Conservation (phyloP, 2,888 invertebrate species). For the Apamea anceps region DNA sequence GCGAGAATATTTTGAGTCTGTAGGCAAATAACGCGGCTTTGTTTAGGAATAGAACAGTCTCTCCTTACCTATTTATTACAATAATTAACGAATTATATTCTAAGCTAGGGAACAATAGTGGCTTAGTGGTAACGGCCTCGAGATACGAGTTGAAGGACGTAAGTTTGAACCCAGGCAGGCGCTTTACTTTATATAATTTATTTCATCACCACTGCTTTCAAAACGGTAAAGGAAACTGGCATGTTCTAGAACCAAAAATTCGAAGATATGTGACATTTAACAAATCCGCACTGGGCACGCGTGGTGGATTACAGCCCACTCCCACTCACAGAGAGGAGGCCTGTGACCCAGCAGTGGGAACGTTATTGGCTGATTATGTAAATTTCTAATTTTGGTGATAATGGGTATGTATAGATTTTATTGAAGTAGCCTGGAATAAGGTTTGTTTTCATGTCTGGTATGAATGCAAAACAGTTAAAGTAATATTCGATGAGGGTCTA, state of each 20-base stretch:
- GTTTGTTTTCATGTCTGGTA: neutral
- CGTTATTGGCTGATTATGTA: neutral
- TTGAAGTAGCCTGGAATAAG: neutral
- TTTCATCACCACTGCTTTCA: neutral
- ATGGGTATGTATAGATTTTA: neutral
- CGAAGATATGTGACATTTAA: neutral
- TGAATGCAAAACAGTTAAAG: neutral
- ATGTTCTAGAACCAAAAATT: neutral
- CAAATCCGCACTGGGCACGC: neutral
- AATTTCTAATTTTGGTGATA: neutral
- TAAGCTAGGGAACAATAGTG: neutral
- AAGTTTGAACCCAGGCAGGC: neutral
- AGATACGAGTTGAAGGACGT: neutral
- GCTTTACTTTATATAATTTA: neutral
- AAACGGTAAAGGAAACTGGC: neutral
- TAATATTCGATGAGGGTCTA: neutral
- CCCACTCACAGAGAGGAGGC: neutral
- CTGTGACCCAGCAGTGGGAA: too few relatives aligned
- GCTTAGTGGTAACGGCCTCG: neutral
- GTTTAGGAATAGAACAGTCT: neutral
- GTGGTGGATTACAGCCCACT: neutral
- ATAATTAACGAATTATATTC: neutral
- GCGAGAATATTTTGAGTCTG: constrained; percentile 13
- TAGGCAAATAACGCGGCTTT: constrained; percentile 29
- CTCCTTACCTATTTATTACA: neutral